Percentiles rank a stretch among this genome's conserved stretches.
phyloP scores from a whole-genome alignment of 2,113 vertebrate species.

The Nothoprocta pentlandii region DNA sequence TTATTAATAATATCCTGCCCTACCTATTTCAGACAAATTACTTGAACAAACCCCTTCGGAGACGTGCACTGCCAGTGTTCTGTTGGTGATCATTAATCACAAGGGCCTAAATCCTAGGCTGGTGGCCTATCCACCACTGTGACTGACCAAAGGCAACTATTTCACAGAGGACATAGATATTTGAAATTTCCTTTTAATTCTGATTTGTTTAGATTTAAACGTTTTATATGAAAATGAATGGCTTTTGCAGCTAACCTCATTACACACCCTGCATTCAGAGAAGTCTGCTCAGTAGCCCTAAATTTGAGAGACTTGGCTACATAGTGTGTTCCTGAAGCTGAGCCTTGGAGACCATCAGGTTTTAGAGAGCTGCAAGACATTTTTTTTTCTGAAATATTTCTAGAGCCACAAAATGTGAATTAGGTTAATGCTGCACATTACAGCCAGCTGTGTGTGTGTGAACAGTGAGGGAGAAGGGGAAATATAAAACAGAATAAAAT shows the following conservation, averaged over 20 bases:
- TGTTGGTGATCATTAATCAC: neutral
- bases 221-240: neutral
- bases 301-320: neutral
- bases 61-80: neutral
- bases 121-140: neutral
- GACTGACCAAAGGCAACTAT: neutral
- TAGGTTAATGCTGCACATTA: neutral
- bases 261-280: neutral
- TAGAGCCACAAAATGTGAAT: neutral
- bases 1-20: neutral
- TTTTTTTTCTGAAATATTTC: neutral
- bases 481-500: neutral
- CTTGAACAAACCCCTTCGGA: neutral
- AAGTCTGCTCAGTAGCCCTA: neutral
- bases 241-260: neutral
- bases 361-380: neutral
- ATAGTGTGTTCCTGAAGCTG: neutral
- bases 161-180: neutral
- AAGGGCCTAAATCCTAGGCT: neutral
- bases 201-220: neutral
- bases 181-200: neutral
- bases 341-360: neutral
- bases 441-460: neutral
- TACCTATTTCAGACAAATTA: neutral
- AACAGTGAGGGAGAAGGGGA: neutral